Conservation (phyloP, 2,888 invertebrate species). For the Petrolisthes cinctipes region DNA sequence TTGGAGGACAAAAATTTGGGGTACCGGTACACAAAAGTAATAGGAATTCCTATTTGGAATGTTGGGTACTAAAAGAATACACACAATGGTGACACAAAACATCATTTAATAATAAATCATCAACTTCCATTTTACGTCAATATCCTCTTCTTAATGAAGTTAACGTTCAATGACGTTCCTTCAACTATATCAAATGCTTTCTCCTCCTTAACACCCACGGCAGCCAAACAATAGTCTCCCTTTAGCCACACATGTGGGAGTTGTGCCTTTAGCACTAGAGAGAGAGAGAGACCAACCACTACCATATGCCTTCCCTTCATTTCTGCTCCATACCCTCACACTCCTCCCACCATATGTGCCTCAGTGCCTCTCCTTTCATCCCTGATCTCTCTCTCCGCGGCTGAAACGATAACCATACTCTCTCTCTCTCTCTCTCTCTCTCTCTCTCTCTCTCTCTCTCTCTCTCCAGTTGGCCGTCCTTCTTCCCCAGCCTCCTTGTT, state of each 20-base stretch:
- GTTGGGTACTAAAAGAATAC: too few species aligned
- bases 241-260: too few species aligned
- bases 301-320: not conserved
- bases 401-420: not conserved
- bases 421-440: not conserved
- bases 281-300: conserved; percentile 22
- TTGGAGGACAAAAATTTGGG: too few species aligned
- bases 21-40: too few species aligned
- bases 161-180: too few species aligned
- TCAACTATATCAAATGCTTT: not conserved
- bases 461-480: not conserved
- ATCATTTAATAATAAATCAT: too few species aligned
- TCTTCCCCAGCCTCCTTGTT: not conserved
- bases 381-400: not conserved
- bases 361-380: not conserved
- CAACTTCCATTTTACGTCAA: too few species aligned
- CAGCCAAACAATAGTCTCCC: not conserved
- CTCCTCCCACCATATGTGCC: not conserved
- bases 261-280: not conserved
- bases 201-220: not conserved
- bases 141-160: too few species aligned
- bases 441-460: not conserved
- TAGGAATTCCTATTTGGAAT: too few species aligned
- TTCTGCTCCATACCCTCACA: not conserved
- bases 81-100: too few species aligned